These are phyloP conservation scores for Ephestia elutella DNA, from an alignment of 1,140 invertebrate species.

Conservation along the genomic window DNA sequence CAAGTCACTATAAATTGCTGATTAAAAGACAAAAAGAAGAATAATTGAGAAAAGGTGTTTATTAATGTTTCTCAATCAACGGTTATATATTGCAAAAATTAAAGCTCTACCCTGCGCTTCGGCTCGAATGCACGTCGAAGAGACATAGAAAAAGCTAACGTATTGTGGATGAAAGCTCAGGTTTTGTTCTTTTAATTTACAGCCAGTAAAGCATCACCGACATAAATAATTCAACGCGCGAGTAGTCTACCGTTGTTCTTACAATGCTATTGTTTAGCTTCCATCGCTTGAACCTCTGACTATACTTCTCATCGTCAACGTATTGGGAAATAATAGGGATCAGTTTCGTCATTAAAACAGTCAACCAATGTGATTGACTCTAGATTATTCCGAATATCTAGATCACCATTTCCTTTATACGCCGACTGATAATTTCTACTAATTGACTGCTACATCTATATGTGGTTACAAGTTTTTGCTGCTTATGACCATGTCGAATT, in stretches of 20 bases:
- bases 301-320: constrained; percentile 7
- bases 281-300: constrained; percentile 7
- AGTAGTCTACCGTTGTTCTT: constrained; percentile 44
- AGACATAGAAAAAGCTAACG: constrained; percentile 21
- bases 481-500: not conserved
- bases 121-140: not conserved
- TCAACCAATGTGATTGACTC: not conserved
- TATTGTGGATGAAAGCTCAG: constrained; percentile 41
- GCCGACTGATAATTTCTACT: not conserved
- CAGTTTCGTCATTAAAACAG: constrained; percentile 14
- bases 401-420: constrained; percentile 20
- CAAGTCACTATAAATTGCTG: too few species aligned
- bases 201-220: constrained; percentile 41
- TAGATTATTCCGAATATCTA: not conserved
- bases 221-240: constrained; percentile 66
- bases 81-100: too few species aligned
- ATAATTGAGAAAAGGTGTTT: too few species aligned
- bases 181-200: constrained; percentile 65
- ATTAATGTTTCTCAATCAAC: too few species aligned
- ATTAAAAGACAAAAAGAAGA: too few species aligned
- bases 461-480: not conserved
- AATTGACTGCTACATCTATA: not conserved
- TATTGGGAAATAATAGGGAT: constrained; percentile 8
- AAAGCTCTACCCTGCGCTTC: too few species aligned
- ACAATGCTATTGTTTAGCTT: constrained; percentile 42